Conservation (phyloP, 2,888 invertebrate species). For the Mechanitis messenoides region DNA sequence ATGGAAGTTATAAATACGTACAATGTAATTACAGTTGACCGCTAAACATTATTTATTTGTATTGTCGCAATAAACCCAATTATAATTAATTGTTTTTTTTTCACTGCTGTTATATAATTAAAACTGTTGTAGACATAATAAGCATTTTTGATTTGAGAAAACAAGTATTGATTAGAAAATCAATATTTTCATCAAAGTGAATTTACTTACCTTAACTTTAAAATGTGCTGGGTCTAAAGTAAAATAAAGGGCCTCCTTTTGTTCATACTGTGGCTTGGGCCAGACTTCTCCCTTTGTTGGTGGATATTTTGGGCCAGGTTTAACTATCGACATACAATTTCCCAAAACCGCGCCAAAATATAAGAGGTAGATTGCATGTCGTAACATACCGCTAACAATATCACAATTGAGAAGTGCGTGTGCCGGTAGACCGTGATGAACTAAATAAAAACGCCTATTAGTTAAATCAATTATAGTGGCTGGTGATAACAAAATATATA, state of each 20-base stretch:
- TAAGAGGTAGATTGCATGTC: constrained; percentile 11
- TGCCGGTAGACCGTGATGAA: no score
- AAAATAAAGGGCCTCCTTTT: constrained; percentile 55
- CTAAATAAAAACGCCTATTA: background rate
- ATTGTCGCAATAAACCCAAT: no score
- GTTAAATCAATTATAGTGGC: background rate
- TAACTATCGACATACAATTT: constrained; percentile 33
- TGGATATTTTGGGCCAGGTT: constrained; percentile 68
- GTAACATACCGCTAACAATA: constrained; percentile 12
- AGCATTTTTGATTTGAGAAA: background rate
- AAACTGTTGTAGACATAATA: background rate
- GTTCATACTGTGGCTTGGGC: constrained; percentile 79
- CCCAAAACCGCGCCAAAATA: constrained; percentile 14
- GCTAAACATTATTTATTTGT: no score
- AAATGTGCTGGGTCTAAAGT: constrained; percentile 66
- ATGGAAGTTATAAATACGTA: no score
- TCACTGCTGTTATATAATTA: background rate
- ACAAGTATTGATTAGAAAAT: constrained; percentile 9
- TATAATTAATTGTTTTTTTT: no score
- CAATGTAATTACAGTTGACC: no score
- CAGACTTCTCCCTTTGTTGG: constrained; percentile 81
- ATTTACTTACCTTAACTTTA: constrained; percentile 59
- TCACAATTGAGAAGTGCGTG: no score
- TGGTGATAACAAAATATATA: constrained; percentile 1
- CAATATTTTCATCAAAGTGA: constrained; percentile 18